Percentiles rank a stretch among this genome's conserved stretches.
These are phyloP conservation scores for Aporrectodea caliginosa DNA, from an alignment of 1,140 invertebrate species.

Conservation along the genomic window DNA sequence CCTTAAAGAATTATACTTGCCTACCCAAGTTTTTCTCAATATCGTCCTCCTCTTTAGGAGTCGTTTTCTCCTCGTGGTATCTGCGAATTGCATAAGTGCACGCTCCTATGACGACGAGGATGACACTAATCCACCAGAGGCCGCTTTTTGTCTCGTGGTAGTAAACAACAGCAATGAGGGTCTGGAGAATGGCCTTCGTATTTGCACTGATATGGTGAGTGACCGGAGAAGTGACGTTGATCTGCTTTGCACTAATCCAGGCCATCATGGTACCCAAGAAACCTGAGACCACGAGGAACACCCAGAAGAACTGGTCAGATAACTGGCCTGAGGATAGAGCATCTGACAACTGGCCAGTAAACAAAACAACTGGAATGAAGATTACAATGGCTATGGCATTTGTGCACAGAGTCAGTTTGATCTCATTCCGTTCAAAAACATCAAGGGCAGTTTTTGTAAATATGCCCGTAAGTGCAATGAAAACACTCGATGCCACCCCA, in stretches of 20 bases:
- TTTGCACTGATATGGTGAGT: conserved; percentile 55
- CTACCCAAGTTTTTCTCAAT: background rate
- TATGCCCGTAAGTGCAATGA: conserved; percentile 49
- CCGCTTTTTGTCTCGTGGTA: conserved; percentile 44
- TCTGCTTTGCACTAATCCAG: conserved; percentile 40
- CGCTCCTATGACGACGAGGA: conserved; percentile 48
- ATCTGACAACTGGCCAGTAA: conserved; percentile 41
- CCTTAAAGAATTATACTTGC: background rate
- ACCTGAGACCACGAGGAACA: conserved; percentile 44
- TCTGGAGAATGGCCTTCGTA: conserved; percentile 53
- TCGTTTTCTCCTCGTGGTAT: background rate
- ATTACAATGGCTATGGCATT: conserved; percentile 48
- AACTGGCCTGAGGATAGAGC: conserved; percentile 35
- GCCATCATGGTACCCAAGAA: conserved; percentile 35
- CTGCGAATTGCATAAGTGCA: conserved; percentile 40
- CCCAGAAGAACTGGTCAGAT: conserved; percentile 39
- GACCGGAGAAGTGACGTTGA: conserved; percentile 52
- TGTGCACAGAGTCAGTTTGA: conserved; percentile 47
- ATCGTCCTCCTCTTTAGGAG: background rate
- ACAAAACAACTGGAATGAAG: conserved; percentile 44
- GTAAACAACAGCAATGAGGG: conserved; percentile 48
- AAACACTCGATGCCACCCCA: conserved; percentile 48
- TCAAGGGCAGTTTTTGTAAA: conserved; percentile 45
- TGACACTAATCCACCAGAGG: conserved; percentile 52
- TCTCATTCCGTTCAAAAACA: conserved; percentile 39